Evolutionary conservation across 1,140 invertebrate species (phyloP).

Genomic region (Cotesia chilonis): DNA sequence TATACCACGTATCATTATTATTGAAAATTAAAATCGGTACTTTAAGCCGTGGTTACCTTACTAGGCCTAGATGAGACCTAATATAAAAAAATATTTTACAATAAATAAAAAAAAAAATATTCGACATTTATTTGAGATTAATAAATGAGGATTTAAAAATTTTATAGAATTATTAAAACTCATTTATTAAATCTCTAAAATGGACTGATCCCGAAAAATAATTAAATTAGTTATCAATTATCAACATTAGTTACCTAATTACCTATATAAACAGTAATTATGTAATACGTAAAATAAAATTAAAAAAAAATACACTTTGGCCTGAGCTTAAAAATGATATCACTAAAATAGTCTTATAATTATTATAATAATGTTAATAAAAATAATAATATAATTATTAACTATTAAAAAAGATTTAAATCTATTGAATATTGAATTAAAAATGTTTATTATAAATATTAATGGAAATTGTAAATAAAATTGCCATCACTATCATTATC

Average conservation of each 20-base stretch:
- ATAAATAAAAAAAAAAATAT: no score
- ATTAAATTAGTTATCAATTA: conserved; percentile 11
- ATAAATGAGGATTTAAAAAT: no score
- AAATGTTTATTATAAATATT: conserved; percentile 7
- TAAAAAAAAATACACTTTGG: not conserved
- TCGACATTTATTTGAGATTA: no score
- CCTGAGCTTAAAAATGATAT: not conserved
- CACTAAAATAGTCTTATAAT: conserved; percentile 31
- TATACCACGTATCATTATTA: no score
- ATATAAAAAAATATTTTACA: no score
- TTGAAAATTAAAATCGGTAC: no score
- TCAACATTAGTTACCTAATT: conserved; percentile 9
- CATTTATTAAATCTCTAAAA: conserved; percentile 6
- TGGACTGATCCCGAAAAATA: conserved; percentile 14
- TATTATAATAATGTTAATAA: conserved; percentile 31
- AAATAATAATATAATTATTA: conserved; percentile 26
- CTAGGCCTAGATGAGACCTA: no score
- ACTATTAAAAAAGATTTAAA: conserved; percentile 3
- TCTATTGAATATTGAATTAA: not conserved
- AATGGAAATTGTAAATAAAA: conserved; percentile 53
- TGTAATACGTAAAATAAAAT: not conserved
- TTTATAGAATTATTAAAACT: no score
- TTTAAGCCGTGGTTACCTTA: no score
- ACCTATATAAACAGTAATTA: not conserved
- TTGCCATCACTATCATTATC: conserved; percentile 51